Evolutionary conservation across 2,888 invertebrate species (phyloP).

Genomic region (Dione vanillae): DNA sequence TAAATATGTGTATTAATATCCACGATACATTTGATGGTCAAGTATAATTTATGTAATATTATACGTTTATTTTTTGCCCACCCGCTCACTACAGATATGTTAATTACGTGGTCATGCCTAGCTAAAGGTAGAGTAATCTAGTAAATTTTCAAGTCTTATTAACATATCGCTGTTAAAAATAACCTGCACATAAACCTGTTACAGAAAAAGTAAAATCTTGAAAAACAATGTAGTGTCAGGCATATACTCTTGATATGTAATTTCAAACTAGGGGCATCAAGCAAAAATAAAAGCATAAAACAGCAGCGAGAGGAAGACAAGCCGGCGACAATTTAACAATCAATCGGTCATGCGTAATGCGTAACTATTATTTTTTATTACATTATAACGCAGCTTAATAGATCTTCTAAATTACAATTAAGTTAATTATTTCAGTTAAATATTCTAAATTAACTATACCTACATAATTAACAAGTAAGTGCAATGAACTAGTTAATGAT

Average conservation of each 20-base stretch:
- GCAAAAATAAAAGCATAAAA: too few relatives aligned
- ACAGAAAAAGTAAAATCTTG: conserved; percentile 4
- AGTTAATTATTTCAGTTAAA: not conserved
- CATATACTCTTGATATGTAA: not conserved
- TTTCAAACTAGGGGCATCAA: conserved; percentile 39
- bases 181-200: conserved; percentile 24
- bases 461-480: not conserved
- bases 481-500: not conserved
- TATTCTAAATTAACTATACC: not conserved
- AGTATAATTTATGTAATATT: conserved; percentile 7
- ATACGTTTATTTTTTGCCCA: conserved; percentile 51
- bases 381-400: conserved; percentile 21
- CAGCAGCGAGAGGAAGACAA: conserved; percentile 66
- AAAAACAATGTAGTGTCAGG: not conserved
- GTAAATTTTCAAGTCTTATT: conserved; percentile 60
- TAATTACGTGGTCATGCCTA: conserved; percentile 36
- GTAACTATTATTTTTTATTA: conserved; percentile 19
- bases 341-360: conserved; percentile 63
- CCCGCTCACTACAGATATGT: conserved; percentile 58
- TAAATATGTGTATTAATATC: conserved; percentile 31
- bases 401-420: conserved; percentile 6
- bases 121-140: conserved; percentile 27
- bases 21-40: not conserved
- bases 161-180: conserved; percentile 55
- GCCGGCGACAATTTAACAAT: conserved; percentile 72